Percentiles rank a stretch among this genome's conserved stretches.
phyloP scores from a whole-genome alignment of 2,113 vertebrate species.

The Istiophorus platypterus region DNA sequence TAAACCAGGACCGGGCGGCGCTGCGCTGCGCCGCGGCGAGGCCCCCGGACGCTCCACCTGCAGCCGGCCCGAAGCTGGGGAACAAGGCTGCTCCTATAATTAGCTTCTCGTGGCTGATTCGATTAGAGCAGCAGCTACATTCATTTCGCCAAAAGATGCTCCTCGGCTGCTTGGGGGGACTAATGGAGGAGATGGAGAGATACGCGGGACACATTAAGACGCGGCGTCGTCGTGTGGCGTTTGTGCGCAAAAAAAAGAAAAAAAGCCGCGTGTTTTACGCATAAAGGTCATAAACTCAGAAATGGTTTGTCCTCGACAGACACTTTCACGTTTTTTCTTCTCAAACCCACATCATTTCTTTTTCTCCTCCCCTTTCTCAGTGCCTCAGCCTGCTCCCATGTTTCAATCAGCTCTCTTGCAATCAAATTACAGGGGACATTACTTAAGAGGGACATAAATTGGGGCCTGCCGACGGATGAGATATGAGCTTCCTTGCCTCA shows the following conservation, averaged over 20 bases:
- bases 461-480: slow-evolving; percentile 82
- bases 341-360: background rate
- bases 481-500: slow-evolving; percentile 52
- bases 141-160: slow-evolving; percentile 72
- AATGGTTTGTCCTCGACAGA: background rate
- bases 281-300: background rate
- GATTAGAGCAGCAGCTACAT: slow-evolving; percentile 66
- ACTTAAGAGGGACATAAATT: slow-evolving; percentile 90
- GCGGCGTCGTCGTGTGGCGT: slow-evolving; percentile 26
- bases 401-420: slow-evolving; percentile 90
- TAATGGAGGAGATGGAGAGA: slow-evolving; percentile 78
- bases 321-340: background rate
- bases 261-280: background rate
- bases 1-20: too few species aligned
- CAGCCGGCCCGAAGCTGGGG: slow-evolving; percentile 15
- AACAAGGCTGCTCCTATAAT: slow-evolving; percentile 67
- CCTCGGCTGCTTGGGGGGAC: slow-evolving; percentile 64
- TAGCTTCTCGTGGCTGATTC: slow-evolving; percentile 71
- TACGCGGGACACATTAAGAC: slow-evolving; percentile 70
- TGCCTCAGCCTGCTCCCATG: slow-evolving; percentile 58
- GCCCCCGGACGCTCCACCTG: slow-evolving; percentile 54
- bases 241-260: too few species aligned
- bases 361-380: background rate
- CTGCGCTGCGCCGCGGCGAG: slow-evolving; percentile 43
- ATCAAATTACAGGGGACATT: slow-evolving; percentile 92